Evolutionary conservation across 2,797 vertebrate species (phyloP), one percentile per base, ranked within the genome.

Genomic region (Pyrrhura leucotis): DNA sequence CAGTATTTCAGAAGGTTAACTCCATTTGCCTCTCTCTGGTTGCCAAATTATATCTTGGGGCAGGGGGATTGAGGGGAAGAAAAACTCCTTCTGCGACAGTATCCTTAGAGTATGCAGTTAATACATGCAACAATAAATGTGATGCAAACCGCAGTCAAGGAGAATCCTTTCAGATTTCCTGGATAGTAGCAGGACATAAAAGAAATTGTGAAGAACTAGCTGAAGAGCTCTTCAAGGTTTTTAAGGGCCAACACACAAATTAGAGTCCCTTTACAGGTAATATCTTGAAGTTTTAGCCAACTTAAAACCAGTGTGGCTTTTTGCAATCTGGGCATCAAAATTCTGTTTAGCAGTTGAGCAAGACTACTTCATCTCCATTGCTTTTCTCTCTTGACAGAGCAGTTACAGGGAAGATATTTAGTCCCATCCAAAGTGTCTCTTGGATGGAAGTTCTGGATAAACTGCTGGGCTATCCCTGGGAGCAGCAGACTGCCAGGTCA

Each of bases 151-250:
- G 3, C n/a, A 29, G 11, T 54, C 10, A 85, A 79, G 33, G 7
- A 76, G 20, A 85, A 68, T 39, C 0, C 22, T 50, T 77, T 63
- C 29, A 1, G 15, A 22, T 76, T 84, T 80, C 44, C 42, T 81
- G 31, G 25, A 5, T 26, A 71, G 33, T 19, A 39, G 19, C 14
- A 88, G 12, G n/a, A 37, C 0, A 0, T 44, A 61, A 56, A 23
- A 20, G 17, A 86, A 72, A 45, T 14, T 53, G 58, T 53, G 69
- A 58, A 18, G 10, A 66, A 61, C 21, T 29, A 26, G 25, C 14
- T 68, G 7, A 74, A 84, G 80, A 74, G 4, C 1, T 15, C 12
- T 81, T 89, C 21, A 31, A 16, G 12, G 8, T 53, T 81, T n/a
- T 75, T 77, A 74, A 63, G 28, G 18, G 31, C 19, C 9, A n/a